These are phyloP conservation scores for Tetanocera ferruginea DNA, from an alignment of 2,888 invertebrate species.

Conservation along the genomic window DNA sequence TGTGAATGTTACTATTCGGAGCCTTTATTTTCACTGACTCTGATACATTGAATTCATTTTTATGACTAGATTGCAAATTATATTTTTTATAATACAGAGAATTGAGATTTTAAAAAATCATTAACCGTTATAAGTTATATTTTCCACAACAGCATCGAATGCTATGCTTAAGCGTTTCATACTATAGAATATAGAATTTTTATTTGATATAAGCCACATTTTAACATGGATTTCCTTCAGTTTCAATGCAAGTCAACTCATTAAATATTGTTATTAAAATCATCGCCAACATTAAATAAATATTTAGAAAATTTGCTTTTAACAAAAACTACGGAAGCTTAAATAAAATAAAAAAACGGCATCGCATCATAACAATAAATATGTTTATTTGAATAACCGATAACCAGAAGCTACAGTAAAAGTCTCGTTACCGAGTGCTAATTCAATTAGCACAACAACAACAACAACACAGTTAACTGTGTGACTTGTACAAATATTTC, in stretches of 20 bases:
- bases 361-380: neutral
- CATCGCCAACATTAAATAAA: constrained; percentile 5
- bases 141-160: too few species aligned
- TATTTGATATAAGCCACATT: neutral
- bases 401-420: neutral
- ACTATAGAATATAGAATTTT: neutral
- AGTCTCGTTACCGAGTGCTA: neutral
- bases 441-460: constrained; percentile 25
- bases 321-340: constrained; percentile 14
- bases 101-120: too few species aligned
- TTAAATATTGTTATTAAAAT: constrained; percentile 7
- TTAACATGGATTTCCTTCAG: neutral
- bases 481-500: neutral
- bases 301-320: neutral
- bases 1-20: too few species aligned
- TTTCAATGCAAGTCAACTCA: constrained; percentile 19
- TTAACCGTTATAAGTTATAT: too few species aligned
- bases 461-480: neutral
- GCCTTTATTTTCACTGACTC: too few species aligned
- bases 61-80: too few species aligned
- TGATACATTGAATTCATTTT: too few species aligned
- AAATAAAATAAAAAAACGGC: too few species aligned
- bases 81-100: too few species aligned
- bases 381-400: constrained; percentile 8
- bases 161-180: too few species aligned